A percentile compares a stretch with the other conserved stretches of the same genome.
Conservation (phyloP, 2,888 invertebrate species). For the Diaphora mendica region DNA sequence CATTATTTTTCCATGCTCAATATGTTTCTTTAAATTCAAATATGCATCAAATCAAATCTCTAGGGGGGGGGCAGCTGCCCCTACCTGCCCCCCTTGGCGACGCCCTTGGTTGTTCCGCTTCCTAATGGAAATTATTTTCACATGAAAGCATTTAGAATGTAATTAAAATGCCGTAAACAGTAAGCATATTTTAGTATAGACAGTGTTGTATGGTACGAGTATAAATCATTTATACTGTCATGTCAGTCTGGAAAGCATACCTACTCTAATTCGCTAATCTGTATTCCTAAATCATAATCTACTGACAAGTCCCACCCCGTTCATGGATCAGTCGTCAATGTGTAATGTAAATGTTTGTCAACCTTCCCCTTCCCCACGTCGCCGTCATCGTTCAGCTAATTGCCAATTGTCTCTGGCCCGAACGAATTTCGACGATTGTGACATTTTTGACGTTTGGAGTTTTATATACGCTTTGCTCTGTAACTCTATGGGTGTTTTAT, state of each 20-base stretch:
- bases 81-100: no score
- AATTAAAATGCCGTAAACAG: neutral
- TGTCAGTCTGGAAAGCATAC: no score
- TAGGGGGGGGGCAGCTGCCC: no score
- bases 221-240: no score
- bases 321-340: neutral
- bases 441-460: neutral
- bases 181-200: neutral
- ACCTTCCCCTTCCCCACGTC: neutral
- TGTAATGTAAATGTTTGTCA: conserved; percentile 1
- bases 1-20: no score
- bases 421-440: neutral
- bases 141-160: neutral
- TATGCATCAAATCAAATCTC: no score
- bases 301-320: neutral
- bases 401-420: neutral
- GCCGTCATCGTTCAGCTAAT: neutral
- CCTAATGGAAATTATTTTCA: neutral
- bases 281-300: neutral
- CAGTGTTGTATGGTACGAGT: neutral
- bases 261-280: neutral
- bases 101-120: neutral
- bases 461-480: neutral
- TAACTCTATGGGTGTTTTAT: neutral
- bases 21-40: no score